Evolutionary conservation across 2,888 invertebrate genomes (phyloP).

Genomic region (Ypsolopha scabrella): DNA sequence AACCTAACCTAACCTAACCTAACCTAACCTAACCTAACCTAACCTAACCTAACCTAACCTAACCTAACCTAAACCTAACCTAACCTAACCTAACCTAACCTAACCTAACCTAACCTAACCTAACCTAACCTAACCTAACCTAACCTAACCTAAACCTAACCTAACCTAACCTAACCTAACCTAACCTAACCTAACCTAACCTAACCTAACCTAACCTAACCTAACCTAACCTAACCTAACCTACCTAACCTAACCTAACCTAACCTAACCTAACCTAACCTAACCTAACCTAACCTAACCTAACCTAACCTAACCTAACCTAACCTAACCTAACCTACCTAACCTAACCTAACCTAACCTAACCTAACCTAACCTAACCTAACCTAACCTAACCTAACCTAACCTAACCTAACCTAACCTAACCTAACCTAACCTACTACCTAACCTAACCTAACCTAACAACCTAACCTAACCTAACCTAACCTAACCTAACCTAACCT

Average conservation of each 20-base stretch:
- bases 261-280: no score
- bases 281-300: constrained; percentile 5
- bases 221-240: constrained; percentile 4
- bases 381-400: constrained; percentile 4
- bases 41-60: constrained; percentile 6
- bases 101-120: constrained; percentile 6
- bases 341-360: neutral
- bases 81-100: constrained; percentile 6
- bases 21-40: constrained; percentile 6
- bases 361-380: no score
- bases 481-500: constrained; percentile 7
- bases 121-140: constrained; percentile 6
- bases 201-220: constrained; percentile 4
- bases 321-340: constrained; percentile 4
- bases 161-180: constrained; percentile 4
- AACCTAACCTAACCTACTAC: constrained; percentile 5
- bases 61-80: constrained; percentile 5
- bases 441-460: no score
- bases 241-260: neutral
- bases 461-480: no score
- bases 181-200: constrained; percentile 5
- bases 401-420: constrained; percentile 5
- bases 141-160: constrained; percentile 4
- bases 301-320: constrained; percentile 5
- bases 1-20: constrained; percentile 5